Percentiles rank a stretch among this genome's conserved stretches.
Conservation (phyloP, 1,140 invertebrate species). For the Cyclina sinensis region DNA sequence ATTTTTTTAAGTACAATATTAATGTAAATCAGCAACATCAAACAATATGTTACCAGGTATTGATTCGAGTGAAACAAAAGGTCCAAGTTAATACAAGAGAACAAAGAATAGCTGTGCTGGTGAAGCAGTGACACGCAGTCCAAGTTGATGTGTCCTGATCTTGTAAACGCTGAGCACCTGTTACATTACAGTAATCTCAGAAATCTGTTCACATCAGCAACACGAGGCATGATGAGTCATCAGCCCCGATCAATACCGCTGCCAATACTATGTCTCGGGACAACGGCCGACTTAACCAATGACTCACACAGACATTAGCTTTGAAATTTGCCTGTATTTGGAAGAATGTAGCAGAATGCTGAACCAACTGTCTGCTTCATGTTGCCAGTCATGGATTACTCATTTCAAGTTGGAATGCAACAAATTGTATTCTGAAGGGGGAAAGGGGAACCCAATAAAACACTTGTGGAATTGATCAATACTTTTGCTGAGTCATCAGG, state of each 20-base stretch:
- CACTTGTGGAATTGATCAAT: slow-evolving; percentile 43
- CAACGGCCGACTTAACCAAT: slow-evolving; percentile 4
- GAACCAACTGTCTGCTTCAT: slow-evolving; percentile 15
- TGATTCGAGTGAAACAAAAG: slow-evolving; percentile 4
- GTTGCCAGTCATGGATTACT: slow-evolving; percentile 41
- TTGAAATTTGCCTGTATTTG: slow-evolving; percentile 41
- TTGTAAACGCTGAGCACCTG: not conserved
- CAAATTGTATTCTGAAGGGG: slow-evolving; percentile 29
- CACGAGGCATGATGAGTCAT: slow-evolving; percentile 31
- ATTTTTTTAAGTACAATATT: no score
- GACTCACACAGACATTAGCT: slow-evolving; percentile 20
- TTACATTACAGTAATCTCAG: slow-evolving; percentile 21
- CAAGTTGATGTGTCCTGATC: slow-evolving; percentile 2
- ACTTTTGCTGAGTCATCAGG: slow-evolving; percentile 3
- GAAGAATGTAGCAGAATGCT: slow-evolving; percentile 19
- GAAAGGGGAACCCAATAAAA: not conserved
- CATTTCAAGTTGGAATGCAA: not conserved
- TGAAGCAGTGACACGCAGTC: not conserved
- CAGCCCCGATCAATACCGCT: slow-evolving; percentile 24
- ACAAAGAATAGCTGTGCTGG: not conserved
- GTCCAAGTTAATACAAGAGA: not conserved
- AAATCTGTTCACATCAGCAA: slow-evolving; percentile 51
- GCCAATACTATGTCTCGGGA: slow-evolving; percentile 52
- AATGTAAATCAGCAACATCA: not conserved
- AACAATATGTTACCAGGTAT: not conserved